phyloP scores from a whole-genome alignment of 2,888 invertebrate species.

The Panopea generosa region DNA sequence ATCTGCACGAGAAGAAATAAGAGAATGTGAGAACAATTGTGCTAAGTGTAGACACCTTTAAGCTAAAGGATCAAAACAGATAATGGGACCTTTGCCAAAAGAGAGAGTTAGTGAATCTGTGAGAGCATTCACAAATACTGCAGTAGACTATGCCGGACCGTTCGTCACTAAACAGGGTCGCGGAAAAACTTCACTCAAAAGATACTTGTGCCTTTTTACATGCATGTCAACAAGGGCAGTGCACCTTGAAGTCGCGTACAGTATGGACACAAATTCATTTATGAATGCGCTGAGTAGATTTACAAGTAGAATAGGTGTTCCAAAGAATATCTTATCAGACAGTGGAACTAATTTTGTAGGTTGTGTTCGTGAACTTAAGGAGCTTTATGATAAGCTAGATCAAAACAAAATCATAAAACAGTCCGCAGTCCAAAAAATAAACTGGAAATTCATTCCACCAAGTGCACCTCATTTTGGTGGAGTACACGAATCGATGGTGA shows the following conservation, averaged over 20 bases:
- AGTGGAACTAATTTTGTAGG: conserved; percentile 49
- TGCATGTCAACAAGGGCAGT: conserved; percentile 43
- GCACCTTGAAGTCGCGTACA: conserved; percentile 42
- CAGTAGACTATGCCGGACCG: no score
- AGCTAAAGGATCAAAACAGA: conserved; percentile 9
- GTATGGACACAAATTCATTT: no score
- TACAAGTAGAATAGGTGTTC: conserved; percentile 35
- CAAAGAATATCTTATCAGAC: conserved; percentile 35
- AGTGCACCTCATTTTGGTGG: conserved; percentile 36
- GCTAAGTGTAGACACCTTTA: conserved; percentile 12
- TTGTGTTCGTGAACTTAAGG: conserved; percentile 28
- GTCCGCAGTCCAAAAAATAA: conserved; percentile 23
- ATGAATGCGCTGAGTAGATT: no score
- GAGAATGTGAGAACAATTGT: conserved; percentile 10
- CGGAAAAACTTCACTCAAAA: conserved; percentile 18
- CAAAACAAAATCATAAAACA: conserved; percentile 15
- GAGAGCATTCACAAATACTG: no score
- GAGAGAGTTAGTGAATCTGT: conserved; percentile 1
- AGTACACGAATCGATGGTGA: no score
- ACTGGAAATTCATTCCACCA: conserved; percentile 43
- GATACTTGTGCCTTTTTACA: conserved; percentile 41
- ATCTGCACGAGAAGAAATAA: conserved; percentile 39
- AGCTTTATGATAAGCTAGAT: conserved; percentile 22
- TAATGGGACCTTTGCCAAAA: conserved; percentile 15
- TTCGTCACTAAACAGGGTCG: conserved; percentile 39